Evolutionary conservation across 2,113 vertebrate genomes (phyloP).

Genomic region (Protobothrops flavoviridis): DNA sequence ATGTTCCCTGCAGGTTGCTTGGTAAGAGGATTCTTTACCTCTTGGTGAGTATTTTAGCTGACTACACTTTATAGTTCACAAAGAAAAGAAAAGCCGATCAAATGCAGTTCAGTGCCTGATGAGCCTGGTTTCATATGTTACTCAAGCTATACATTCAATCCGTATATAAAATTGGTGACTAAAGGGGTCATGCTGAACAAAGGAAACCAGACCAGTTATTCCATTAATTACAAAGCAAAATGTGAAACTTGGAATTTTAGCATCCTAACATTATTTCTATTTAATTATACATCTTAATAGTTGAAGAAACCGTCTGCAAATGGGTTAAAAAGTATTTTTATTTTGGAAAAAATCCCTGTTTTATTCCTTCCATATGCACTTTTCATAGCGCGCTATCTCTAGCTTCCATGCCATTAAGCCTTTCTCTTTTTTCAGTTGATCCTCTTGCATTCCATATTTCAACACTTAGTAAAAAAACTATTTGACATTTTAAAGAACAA

Average conservation of each 20-base stretch:
- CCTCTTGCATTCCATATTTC: not conserved
- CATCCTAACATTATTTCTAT: not conserved
- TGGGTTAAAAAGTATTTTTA: not conserved
- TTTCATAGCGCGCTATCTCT: not conserved
- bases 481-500: not conserved
- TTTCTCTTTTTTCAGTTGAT: not conserved
- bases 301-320: not conserved
- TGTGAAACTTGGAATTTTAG: not conserved
- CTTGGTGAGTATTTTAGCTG: not conserved
- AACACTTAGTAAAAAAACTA: not conserved
- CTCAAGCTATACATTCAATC: not conserved
- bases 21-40: not conserved
- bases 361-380: not conserved
- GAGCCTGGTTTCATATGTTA: not conserved
- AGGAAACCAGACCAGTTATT: not conserved
- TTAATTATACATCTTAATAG: not conserved
- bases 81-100: constrained; percentile 4
- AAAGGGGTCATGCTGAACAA: constrained; percentile 14
- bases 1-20: not conserved
- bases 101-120: constrained; percentile 11
- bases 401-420: not conserved
- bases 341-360: not conserved
- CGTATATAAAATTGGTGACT: not conserved
- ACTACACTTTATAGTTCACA: not conserved
- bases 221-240: not conserved